Conservation (phyloP, 2,888 invertebrate species). For the Spodoptera exigua region DNA sequence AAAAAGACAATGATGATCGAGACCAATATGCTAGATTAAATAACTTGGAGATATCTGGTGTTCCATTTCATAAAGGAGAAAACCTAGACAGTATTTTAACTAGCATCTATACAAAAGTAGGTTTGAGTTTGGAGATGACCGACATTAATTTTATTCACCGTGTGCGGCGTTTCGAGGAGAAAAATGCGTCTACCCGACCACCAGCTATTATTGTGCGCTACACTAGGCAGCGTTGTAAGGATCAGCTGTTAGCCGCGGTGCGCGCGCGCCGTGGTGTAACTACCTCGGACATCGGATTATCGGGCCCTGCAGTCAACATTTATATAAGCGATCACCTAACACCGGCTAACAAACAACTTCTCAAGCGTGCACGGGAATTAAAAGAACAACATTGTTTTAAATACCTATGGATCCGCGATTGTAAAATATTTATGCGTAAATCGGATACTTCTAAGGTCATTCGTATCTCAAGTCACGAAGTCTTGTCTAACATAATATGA, state of each 20-base stretch:
- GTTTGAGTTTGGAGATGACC: not conserved
- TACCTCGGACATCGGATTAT: not conserved
- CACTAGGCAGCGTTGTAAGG: not conserved
- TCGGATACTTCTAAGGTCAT: not conserved
- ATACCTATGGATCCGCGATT: conserved; percentile 2
- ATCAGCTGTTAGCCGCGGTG: not conserved
- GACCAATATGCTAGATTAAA: conserved; percentile 2
- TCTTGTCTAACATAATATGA: conserved; percentile 2
- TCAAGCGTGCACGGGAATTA: not conserved
- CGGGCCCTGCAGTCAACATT: not conserved
- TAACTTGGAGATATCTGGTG: conserved; percentile 3
- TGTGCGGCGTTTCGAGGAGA: not conserved
- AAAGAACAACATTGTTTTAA: conserved; percentile 1
- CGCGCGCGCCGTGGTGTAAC: conserved; percentile 1
- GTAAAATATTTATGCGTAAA: conserved; percentile 5
- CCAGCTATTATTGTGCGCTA: conserved; percentile 2
- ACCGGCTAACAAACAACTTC: conserved; percentile 4
- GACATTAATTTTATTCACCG: conserved; percentile 3
- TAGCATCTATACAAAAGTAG: not conserved
- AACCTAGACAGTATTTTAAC: not conserved
- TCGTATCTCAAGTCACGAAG: not conserved
- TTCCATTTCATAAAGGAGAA: not conserved
- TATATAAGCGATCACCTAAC: conserved; percentile 1
- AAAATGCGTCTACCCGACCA: not conserved
- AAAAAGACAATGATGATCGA: too few relatives aligned